phyloP scores from a whole-genome alignment of 2,888 invertebrate species.

The Drosophila borealis region DNA sequence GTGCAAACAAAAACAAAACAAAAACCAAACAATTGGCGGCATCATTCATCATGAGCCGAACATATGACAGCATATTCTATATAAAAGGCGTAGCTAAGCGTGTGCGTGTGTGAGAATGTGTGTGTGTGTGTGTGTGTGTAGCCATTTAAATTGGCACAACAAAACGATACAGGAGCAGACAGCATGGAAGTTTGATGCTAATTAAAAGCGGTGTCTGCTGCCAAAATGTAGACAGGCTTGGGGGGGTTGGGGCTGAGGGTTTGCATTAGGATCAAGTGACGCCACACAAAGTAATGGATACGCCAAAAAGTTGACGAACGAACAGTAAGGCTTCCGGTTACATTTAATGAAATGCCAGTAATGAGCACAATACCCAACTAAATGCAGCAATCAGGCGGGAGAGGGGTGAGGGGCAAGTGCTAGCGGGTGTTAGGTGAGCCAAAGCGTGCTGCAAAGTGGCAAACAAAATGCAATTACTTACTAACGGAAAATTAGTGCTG shows the following conservation, averaged over 20 bases:
- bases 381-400: not conserved
- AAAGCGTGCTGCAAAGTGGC: constrained; percentile 32
- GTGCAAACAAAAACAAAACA: constrained; percentile 65
- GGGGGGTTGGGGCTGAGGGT: not conserved
- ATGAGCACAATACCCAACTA: constrained; percentile 23
- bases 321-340: constrained; percentile 36
- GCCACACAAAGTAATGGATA: constrained; percentile 47
- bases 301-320: constrained; percentile 29
- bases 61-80: constrained; percentile 75
- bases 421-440: not conserved
- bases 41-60: constrained; percentile 70
- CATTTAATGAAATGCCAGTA: constrained; percentile 59
- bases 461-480: constrained; percentile 77
- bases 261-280: constrained; percentile 31
- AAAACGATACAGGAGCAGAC: constrained; percentile 44
- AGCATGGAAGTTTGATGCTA: constrained; percentile 71
- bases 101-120: not conserved
- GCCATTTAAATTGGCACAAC: constrained; percentile 64
- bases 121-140: constrained; percentile 9
- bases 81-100: constrained; percentile 8
- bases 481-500: constrained; percentile 76
- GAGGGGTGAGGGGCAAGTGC: not conserved
- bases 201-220: constrained; percentile 67
- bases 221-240: constrained; percentile 5
- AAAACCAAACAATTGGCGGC: constrained; percentile 64